Percentiles rank a stretch among this genome's conserved stretches.
phyloP scores from a whole-genome alignment of 2,113 vertebrate species.

The Entomyzon cyanotis region DNA sequence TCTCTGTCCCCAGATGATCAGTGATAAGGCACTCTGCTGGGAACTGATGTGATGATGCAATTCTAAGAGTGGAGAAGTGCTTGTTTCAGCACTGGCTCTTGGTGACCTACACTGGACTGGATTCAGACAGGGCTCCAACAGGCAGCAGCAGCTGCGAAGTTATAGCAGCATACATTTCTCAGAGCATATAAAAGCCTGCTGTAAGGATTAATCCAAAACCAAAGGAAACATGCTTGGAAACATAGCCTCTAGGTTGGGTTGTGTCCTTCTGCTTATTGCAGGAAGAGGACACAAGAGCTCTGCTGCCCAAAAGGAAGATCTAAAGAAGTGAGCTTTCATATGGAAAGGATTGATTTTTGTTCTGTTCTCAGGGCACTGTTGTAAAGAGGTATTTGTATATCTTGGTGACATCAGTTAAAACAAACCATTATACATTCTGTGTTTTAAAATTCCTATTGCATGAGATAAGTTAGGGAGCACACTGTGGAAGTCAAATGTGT shows the following conservation, averaged over 20 bases:
- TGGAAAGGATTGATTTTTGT: neutral
- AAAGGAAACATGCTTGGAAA: neutral
- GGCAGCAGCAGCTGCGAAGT: neutral
- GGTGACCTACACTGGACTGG: neutral
- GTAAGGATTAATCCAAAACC: neutral
- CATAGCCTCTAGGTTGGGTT: neutral
- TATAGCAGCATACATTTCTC: neutral
- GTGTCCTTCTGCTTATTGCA: neutral
- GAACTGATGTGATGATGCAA: neutral
- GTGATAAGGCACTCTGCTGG: slow-evolving; percentile 2
- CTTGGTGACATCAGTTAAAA: slow-evolving; percentile 14
- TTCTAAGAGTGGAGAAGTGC: neutral
- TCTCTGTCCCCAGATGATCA: neutral
- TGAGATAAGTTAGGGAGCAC: neutral
- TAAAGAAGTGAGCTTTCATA: neutral
- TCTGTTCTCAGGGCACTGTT: neutral
- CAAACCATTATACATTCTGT: neutral
- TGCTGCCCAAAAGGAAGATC: neutral
- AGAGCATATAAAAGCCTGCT: neutral
- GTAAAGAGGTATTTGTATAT: slow-evolving; percentile 37
- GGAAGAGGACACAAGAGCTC: neutral
- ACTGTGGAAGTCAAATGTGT: neutral
- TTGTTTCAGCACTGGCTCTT: neutral
- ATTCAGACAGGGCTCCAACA: neutral
- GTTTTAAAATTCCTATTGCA: neutral